Evolutionary conservation across 2,113 vertebrate species (phyloP).

Genomic region (Nesoenas mayeri): DNA sequence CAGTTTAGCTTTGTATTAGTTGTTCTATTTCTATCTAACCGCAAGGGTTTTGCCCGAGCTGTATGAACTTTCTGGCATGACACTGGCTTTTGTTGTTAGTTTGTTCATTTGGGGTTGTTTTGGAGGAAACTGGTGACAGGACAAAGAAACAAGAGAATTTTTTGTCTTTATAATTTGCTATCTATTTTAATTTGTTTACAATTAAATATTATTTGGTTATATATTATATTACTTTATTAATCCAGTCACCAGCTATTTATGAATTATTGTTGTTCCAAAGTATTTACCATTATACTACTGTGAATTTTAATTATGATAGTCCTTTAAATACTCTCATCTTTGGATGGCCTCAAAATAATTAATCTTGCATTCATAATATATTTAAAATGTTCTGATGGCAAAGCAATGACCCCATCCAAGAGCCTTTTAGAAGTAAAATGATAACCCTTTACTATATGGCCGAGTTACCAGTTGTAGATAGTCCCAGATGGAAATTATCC

Average conservation of each 20-base stretch:
- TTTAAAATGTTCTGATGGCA: neutral
- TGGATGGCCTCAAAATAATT: neutral
- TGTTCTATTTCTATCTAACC: neutral
- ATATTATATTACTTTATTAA: neutral
- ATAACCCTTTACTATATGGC: neutral
- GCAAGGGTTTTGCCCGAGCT: neutral
- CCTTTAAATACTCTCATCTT: neutral
- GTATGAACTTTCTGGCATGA: neutral
- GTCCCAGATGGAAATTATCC: neutral
- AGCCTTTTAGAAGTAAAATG: neutral
- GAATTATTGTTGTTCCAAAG: neutral
- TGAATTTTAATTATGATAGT: neutral
- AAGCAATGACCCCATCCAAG: neutral
- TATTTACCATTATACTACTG: neutral
- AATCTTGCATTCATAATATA: neutral
- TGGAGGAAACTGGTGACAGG: neutral
- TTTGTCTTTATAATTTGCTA: neutral
- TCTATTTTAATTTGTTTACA: neutral
- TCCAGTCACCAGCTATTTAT: neutral
- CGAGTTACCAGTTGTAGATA: neutral
- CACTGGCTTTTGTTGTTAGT: neutral
- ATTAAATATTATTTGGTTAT: neutral
- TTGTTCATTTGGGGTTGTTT: neutral
- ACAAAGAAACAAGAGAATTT: neutral
- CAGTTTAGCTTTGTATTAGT: neutral